Evolutionary conservation across 2,888 invertebrate species (phyloP), one percentile per base, ranked within the genome.

Genomic region (Monoplex corrugatus): DNA sequence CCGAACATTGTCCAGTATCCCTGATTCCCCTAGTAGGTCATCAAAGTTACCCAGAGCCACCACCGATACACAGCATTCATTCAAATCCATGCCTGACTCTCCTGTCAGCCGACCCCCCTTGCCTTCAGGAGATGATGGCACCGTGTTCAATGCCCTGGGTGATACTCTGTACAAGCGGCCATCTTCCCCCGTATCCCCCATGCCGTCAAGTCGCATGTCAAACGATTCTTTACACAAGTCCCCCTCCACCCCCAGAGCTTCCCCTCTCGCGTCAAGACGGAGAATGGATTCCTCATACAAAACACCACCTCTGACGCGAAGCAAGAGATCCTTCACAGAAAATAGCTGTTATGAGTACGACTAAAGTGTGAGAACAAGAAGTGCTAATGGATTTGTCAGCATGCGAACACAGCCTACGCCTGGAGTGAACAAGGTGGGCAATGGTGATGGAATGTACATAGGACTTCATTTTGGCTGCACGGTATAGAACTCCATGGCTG

Each of bases 81-180:
- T 89, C n/a, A 84, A 72, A 83, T 87, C 90, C 40, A 57, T 89
- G 83, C 87, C 87, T 28, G 90, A 91, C n/a, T 89, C 89, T 13
- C 85, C 86, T 1, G 68, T 89, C 63, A 83, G 82, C 32, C 43
- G 57, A 0, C 57, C 86, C 50, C 87, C 85, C 43, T 87, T 87
- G 45, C 86, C 88, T 16, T 43, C 83, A 23, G 44, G 87, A 28
- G 92, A 91, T 40, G 90, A 89, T 32, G 84, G 88, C 23, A 88
- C 75, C n/a, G 87, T 89, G 1, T 92, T 92, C 83, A 83, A 88
- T 57, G 89, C 92, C 19, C 88, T 90, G 78, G 90, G 91, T 45
- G 92, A 92, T 50, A 90, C 91, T 44, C 89, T 92, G 43, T 92
- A 92, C 89, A 92, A 91, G 89, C 89, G 92, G 2, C 92, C 92